phyloP scores from a whole-genome alignment of 2,113 vertebrate genomes.

The Amia ocellicauda region DNA sequence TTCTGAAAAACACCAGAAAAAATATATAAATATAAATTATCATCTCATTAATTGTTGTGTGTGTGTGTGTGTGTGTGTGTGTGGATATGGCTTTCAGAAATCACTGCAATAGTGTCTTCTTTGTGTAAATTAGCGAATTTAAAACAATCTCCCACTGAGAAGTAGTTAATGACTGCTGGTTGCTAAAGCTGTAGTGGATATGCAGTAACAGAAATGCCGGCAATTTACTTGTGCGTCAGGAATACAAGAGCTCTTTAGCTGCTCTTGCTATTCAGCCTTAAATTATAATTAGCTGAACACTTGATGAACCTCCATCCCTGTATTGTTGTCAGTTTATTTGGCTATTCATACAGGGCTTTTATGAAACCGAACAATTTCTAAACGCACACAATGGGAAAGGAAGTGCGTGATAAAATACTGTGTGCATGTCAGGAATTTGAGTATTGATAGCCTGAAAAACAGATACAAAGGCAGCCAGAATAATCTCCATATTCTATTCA shows the following conservation, averaged over 20 bases:
- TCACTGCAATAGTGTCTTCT: slow-evolving; percentile 6
- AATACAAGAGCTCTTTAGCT: slow-evolving; percentile 10
- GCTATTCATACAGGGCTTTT: slow-evolving; percentile 7
- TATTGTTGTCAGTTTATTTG: slow-evolving; percentile 12
- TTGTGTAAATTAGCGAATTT: slow-evolving; percentile 8
- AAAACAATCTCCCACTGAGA: slow-evolving; percentile 12
- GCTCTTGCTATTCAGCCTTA: slow-evolving; percentile 13
- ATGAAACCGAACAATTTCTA: slow-evolving; percentile 9
- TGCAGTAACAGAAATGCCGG: slow-evolving; percentile 2
- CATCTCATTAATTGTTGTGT: background rate
- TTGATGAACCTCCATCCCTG: slow-evolving; percentile 1
- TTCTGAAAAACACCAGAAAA: background rate
- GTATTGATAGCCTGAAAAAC: background rate
- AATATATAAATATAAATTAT: background rate
- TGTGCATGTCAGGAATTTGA: background rate
- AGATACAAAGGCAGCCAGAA: background rate
- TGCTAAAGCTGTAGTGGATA: slow-evolving; percentile 10
- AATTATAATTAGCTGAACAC: slow-evolving; percentile 10
- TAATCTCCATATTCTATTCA: background rate
- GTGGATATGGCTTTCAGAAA: background rate
- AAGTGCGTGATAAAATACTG: slow-evolving; percentile 1
- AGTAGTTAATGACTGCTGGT: slow-evolving; percentile 15
- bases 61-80: background rate
- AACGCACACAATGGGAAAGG: background rate
- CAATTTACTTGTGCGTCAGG: slow-evolving; percentile 13